These are phyloP conservation scores for Oxycera nigricornis DNA, from an alignment of 2,888 invertebrate species.

Conservation along the genomic window DNA sequence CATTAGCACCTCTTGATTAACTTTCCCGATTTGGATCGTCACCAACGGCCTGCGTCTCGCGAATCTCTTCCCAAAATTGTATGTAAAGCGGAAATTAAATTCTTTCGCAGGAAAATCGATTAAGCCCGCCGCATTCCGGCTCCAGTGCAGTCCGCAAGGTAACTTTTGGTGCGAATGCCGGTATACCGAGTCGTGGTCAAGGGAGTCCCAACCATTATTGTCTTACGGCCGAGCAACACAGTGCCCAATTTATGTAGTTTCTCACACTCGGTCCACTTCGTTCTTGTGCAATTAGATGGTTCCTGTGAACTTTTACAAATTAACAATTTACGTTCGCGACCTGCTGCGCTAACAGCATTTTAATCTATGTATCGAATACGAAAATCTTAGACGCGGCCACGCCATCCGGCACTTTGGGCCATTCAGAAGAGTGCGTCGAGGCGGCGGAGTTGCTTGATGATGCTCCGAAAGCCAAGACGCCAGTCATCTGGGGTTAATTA, in stretches of 20 bases:
- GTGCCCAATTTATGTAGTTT: neutral
- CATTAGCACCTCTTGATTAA: neutral
- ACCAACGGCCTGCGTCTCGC: neutral
- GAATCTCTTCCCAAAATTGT: slow-evolving; percentile 11
- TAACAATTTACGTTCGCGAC: slow-evolving; percentile 18
- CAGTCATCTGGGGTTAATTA: slow-evolving; percentile 41
- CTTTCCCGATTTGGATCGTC: neutral
- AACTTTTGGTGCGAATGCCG: neutral
- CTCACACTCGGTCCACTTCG: slow-evolving; percentile 14
- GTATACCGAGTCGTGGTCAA: neutral
- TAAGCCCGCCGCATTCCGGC: neutral
- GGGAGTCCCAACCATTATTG: neutral
- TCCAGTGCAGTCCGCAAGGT: neutral
- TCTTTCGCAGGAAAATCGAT: slow-evolving; percentile 23
- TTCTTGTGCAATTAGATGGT: neutral
- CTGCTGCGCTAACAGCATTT: slow-evolving; percentile 25
- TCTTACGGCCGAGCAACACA: neutral
- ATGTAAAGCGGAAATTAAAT: slow-evolving; percentile 39
- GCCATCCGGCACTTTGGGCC: slow-evolving; percentile 22
- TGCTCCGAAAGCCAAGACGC: neutral
- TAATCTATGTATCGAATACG: slow-evolving; percentile 28
- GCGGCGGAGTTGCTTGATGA: neutral
- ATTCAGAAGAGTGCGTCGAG: neutral
- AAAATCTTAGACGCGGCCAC: slow-evolving; percentile 12
- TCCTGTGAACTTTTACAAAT: slow-evolving; percentile 33